These are phyloP conservation scores for Branchipolynoe longqiensis DNA, from an alignment of 2,888 invertebrate genomes.

Conservation along the genomic window DNA sequence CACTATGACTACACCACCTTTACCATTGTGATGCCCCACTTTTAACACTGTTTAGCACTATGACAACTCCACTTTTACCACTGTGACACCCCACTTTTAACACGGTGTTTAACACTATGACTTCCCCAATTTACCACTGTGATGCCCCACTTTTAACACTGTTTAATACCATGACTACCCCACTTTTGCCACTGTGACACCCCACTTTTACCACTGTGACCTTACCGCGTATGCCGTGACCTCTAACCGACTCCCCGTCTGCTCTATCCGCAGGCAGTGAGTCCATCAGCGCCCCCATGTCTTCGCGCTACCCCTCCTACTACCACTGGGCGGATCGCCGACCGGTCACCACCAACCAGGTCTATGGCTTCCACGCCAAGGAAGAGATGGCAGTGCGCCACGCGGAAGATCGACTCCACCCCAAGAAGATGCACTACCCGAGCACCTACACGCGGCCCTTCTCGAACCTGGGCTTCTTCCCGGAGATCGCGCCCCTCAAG, in stretches of 20 bases:
- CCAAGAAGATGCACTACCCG: conserved; percentile 3
- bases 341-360: conserved; percentile 66
- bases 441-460: conserved; percentile 66
- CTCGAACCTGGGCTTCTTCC: conserved; percentile 67
- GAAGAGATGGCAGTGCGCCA: neutral
- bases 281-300: neutral
- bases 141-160: neutral
- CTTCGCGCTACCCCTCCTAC: conserved; percentile 60
- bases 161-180: too few species aligned
- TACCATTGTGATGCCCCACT: neutral
- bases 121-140: neutral
- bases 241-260: neutral
- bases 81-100: too few species aligned
- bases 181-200: neutral
- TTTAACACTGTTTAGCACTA: neutral
- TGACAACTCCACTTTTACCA: too few species aligned
- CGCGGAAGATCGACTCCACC: neutral
- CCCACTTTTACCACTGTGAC: neutral
- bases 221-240: neutral
- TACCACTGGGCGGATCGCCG: conserved; percentile 66
- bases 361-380: conserved; percentile 62
- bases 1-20: neutral
- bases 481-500: conserved; percentile 59
- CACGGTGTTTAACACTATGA: neutral
- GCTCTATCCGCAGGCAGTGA: too few species aligned